Evolutionary conservation across 2,113 vertebrate species (phyloP), one percentile per base, ranked within the genome.

Genomic region (Caretta caretta): DNA sequence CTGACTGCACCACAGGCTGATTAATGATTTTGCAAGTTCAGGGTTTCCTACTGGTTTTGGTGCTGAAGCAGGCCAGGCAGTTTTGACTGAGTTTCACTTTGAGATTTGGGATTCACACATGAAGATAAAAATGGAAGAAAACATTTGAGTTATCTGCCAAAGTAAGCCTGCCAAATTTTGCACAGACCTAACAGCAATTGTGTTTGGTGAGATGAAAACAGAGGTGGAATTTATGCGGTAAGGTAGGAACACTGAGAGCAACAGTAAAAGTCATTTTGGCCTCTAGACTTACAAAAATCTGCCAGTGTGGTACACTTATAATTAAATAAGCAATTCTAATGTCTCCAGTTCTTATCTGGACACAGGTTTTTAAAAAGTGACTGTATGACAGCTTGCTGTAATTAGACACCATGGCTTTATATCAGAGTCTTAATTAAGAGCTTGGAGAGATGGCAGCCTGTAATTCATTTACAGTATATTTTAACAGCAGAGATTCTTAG

Each of bases 401-500:
- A 92, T 88, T 84, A 94, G 94, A 93, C 92, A 93, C 93, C 84
- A 87, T 19, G 27, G 94, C 93, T 96, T 97, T 93, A 48, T 65
- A 95, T 93, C 94, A 48, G 42, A 95, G 79, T 57, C 89, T 95
- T 98, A 96, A 98, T 96, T 96, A 97, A 96, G 96, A 86, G 93
- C 94, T 96, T 89, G 90, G 94, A 98, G 93, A 96, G 93, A 93
- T 90, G 98, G 97, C 92, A 84, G 96, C 88, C 97, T 97, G 80
- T 91, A 95, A 97, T 97, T 95, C 94, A 97, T 94, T 79, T 93
- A 90, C 86, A 96, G 91, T 84, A 53, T 84, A 88, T 93, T 96
- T 94, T 91, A 96, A 76, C 84, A 86, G 94, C 59, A 87, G 89
- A 97, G 96, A 90, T 80, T 97, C 95, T 91, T 49, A 29, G 69